Conservation (phyloP, 2,888 invertebrate genomes). For the Chaetoderma sp. region DNA sequence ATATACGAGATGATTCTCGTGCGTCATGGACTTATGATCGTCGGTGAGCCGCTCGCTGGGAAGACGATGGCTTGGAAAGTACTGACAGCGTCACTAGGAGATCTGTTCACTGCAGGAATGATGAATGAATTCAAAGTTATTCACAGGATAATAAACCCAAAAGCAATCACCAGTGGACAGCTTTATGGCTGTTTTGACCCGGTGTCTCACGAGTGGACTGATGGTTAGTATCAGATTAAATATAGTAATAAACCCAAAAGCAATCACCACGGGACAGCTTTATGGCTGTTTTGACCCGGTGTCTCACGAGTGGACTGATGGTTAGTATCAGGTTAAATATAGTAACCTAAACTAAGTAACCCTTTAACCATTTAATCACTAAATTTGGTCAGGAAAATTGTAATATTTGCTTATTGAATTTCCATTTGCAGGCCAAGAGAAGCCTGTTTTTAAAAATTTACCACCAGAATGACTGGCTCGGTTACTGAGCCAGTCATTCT, state of each 20-base stretch:
- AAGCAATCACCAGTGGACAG: constrained; percentile 70
- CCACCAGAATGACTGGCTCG: too few relatives aligned
- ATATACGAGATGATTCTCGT: constrained; percentile 71
- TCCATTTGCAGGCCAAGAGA: too few relatives aligned
- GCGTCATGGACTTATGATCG: constrained; percentile 70
- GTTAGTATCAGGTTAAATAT: too few relatives aligned
- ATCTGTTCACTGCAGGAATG: constrained; percentile 58
- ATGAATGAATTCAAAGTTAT: constrained; percentile 66
- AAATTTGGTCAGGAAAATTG: too few relatives aligned
- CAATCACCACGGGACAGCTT: too few relatives aligned
- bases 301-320: too few relatives aligned
- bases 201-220: constrained; percentile 70
- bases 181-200: constrained; percentile 70
- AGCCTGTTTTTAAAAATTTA: too few relatives aligned
- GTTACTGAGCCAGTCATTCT: too few relatives aligned
- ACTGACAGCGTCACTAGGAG: constrained; percentile 66
- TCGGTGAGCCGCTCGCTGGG: constrained; percentile 70
- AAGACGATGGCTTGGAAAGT: constrained; percentile 69
- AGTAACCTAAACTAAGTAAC: too few relatives aligned
- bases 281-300: too few relatives aligned
- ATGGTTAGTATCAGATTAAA: constrained; percentile 57
- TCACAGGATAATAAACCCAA: constrained; percentile 69
- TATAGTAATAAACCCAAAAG: neutral
- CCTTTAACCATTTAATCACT: too few relatives aligned
- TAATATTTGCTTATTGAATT: too few relatives aligned